These are phyloP conservation scores for Rattus norvegicus DNA, from an alignment of 2,113 vertebrate genomes.

Conservation along the genomic window DNA sequence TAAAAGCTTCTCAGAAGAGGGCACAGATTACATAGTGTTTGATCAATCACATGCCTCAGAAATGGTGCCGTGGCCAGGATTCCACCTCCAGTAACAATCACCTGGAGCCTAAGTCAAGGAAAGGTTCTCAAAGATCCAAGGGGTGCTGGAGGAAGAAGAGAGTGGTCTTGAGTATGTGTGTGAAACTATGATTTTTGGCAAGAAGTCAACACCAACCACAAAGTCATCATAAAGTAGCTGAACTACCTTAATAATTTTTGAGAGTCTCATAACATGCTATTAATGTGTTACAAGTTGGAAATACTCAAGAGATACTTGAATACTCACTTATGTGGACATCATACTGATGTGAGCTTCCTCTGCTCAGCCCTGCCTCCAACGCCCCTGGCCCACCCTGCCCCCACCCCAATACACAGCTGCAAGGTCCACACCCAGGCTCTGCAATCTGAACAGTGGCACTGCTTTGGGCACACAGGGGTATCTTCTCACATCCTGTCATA, in stretches of 20 bases:
- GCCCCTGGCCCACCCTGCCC: background rate
- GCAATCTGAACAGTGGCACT: background rate
- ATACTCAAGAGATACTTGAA: background rate
- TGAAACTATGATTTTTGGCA: background rate
- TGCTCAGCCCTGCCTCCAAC: background rate
- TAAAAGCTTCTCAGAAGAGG: background rate
- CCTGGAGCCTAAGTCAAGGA: background rate
- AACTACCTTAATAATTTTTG: conserved; percentile 4
- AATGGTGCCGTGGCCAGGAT: background rate
- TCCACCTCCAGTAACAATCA: background rate
- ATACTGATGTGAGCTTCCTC: background rate
- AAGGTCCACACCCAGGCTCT: background rate
- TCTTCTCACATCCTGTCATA: background rate
- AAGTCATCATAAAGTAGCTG: conserved; percentile 23
- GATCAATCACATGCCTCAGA: conserved; percentile 7
- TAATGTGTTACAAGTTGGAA: conserved; percentile 5
- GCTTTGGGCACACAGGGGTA: background rate
- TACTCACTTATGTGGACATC: background rate
- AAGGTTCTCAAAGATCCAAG: background rate
- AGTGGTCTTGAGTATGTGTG: background rate
- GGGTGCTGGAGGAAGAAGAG: background rate
- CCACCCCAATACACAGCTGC: background rate
- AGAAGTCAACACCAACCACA: background rate
- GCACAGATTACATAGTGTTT: background rate
- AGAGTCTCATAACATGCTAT: background rate